Percentiles rank a stretch among this genome's conserved stretches.
These are phyloP conservation scores for Botrylloides violaceus DNA, from an alignment of 23 tunicate genomes.

Conservation along the genomic window DNA sequence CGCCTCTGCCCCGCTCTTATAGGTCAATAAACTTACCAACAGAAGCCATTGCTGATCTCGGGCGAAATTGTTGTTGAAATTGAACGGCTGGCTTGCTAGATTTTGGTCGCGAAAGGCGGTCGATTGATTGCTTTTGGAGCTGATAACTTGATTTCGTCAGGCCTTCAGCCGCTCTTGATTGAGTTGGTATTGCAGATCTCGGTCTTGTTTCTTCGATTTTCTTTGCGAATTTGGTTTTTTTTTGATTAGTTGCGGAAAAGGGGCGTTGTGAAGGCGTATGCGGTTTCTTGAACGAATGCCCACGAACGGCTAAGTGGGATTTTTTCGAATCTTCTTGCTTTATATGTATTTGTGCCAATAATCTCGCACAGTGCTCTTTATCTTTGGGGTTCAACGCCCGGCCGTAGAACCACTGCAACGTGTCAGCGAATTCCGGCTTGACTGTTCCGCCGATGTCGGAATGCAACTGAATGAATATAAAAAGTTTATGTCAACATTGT, in stretches of 20 bases:
- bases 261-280: constrained; percentile 7
- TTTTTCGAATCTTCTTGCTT: constrained; percentile 15
- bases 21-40: constrained; percentile 58
- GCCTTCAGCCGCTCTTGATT: background rate
- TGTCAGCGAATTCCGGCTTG: constrained; percentile 55
- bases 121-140: constrained; percentile 37
- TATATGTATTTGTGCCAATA: constrained; percentile 41
- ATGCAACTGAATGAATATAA: constrained; percentile 53
- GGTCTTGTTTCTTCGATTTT: background rate
- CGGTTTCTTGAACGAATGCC: background rate
- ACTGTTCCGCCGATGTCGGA: constrained; percentile 66
- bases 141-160: constrained; percentile 24
- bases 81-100: constrained; percentile 16
- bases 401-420: constrained; percentile 75
- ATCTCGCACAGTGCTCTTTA: constrained; percentile 61
- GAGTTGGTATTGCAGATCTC: background rate
- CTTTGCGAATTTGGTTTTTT: background rate
- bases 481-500: too few species aligned
- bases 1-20: too few species aligned
- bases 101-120: constrained; percentile 75
- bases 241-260: constrained; percentile 2
- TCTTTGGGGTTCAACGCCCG: constrained; percentile 51
- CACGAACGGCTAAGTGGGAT: background rate
- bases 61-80: constrained; percentile 18
- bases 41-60: constrained; percentile 91